Evolutionary conservation across 2,888 invertebrate species (phyloP).

Genomic region (Himalopsyche tibetana): DNA sequence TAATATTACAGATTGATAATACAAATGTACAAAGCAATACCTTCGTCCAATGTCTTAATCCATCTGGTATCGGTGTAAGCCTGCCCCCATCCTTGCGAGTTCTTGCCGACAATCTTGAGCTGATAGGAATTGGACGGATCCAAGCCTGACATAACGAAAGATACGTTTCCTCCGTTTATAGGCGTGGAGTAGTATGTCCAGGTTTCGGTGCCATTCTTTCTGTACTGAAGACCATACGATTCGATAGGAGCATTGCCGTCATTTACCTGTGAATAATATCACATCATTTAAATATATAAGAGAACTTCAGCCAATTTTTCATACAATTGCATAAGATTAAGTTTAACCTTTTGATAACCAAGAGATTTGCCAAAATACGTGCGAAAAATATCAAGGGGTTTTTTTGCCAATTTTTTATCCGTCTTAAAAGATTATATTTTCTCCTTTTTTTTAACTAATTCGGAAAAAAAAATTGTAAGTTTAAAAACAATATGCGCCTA

Average conservation of each 20-base stretch:
- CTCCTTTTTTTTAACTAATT: too few relatives aligned
- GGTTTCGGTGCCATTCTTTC: slow-evolving; percentile 74
- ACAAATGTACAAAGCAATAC: slow-evolving; percentile 64
- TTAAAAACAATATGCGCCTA: too few relatives aligned
- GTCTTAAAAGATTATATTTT: too few relatives aligned
- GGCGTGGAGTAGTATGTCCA: slow-evolving; percentile 79
- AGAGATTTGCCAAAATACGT: too few relatives aligned
- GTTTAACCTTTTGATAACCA: too few relatives aligned
- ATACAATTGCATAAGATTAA: too few relatives aligned
- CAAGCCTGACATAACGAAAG: slow-evolving; percentile 82
- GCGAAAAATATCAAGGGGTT: too few relatives aligned
- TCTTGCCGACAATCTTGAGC: slow-evolving; percentile 82
- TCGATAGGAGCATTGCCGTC: slow-evolving; percentile 84
- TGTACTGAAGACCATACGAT: slow-evolving; percentile 78
- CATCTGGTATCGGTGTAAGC: slow-evolving; percentile 75
- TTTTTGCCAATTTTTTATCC: too few relatives aligned
- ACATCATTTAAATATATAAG: too few relatives aligned
- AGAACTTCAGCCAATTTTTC: too few relatives aligned
- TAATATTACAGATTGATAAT: too few relatives aligned
- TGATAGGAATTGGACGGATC: slow-evolving; percentile 82
- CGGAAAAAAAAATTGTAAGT: too few relatives aligned
- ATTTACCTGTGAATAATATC: slow-evolving; percentile 70
- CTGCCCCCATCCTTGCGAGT: slow-evolving; percentile 79
- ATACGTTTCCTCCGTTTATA: slow-evolving; percentile 81
- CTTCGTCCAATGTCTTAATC: slow-evolving; percentile 79